phyloP scores from a whole-genome alignment of 2,888 invertebrate genomes.

The Furcula furcula region DNA sequence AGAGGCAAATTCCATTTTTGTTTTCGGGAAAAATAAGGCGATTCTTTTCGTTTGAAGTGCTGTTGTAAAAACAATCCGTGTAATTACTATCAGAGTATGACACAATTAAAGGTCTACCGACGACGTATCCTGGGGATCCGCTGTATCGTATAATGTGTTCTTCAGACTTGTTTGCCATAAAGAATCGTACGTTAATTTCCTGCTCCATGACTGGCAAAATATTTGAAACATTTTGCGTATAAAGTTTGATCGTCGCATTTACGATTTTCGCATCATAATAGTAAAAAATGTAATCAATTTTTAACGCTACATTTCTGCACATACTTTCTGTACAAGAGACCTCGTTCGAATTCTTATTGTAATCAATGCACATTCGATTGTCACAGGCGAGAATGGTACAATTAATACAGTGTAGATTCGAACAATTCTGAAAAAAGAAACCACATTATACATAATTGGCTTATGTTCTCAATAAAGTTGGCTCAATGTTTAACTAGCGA shows the following conservation, averaged over 20 bases:
- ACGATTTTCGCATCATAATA: slow-evolving; percentile 52
- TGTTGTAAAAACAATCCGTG: slow-evolving; percentile 54
- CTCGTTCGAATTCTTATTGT: slow-evolving; percentile 52
- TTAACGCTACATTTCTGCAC: slow-evolving; percentile 57
- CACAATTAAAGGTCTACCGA: slow-evolving; percentile 83
- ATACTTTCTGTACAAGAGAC: slow-evolving; percentile 50
- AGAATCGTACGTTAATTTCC: slow-evolving; percentile 55
- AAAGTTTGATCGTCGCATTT: slow-evolving; percentile 56
- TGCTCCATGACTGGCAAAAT: slow-evolving; percentile 45
- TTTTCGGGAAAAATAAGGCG: slow-evolving; percentile 55
- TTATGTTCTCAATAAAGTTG: no score
- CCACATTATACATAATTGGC: background rate
- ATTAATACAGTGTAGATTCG: slow-evolving; percentile 57
- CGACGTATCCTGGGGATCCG: slow-evolving; percentile 89
- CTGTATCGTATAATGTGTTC: slow-evolving; percentile 70
- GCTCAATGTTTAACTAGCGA: no score
- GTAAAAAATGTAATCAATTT: slow-evolving; percentile 59
- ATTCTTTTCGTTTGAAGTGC: slow-evolving; percentile 22
- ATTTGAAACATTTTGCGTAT: slow-evolving; percentile 41
- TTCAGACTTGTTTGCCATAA: slow-evolving; percentile 49
- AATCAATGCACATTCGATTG: slow-evolving; percentile 41
- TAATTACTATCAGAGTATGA: slow-evolving; percentile 54
- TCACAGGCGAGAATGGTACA: slow-evolving; percentile 59
- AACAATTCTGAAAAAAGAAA: slow-evolving; percentile 61
- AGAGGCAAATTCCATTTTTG: slow-evolving; percentile 63